A percentile compares a stretch with the other conserved stretches of the same genome.
These are phyloP conservation scores for Clusia tigrina DNA, from an alignment of 2,888 invertebrate genomes.

Conservation along the genomic window DNA sequence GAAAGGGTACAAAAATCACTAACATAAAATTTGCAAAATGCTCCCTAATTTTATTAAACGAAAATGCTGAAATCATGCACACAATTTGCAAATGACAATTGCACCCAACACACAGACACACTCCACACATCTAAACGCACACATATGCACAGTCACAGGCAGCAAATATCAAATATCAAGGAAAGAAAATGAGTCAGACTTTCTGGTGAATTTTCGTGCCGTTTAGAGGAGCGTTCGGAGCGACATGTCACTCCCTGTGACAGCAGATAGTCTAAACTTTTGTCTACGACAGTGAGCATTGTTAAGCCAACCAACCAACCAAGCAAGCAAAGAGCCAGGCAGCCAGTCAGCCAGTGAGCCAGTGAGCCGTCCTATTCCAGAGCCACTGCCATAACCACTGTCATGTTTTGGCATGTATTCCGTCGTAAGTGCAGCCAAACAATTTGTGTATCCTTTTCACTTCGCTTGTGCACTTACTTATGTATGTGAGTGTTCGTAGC, in stretches of 20 bases:
- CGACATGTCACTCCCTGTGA: neutral
- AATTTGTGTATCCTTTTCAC: neutral
- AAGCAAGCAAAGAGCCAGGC: too few relatives aligned
- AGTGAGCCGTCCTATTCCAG: too few relatives aligned
- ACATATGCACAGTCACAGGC: too few relatives aligned
- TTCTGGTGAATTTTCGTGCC: neutral
- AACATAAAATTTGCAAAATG: too few relatives aligned
- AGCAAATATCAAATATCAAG: neutral
- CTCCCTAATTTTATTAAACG: too few relatives aligned
- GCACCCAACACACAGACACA: neutral
- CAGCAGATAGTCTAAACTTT: too few relatives aligned
- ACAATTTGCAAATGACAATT: constrained; percentile 10
- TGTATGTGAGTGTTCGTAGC: neutral
- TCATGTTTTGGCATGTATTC: neutral
- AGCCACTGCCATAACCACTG: too few relatives aligned
- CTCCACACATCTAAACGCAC: too few relatives aligned
- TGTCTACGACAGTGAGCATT: too few relatives aligned
- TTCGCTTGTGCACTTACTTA: neutral
- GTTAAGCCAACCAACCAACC: too few relatives aligned
- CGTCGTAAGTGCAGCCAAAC: neutral
- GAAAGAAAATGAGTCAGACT: neutral
- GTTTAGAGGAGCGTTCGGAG: neutral
- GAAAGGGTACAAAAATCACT: too few relatives aligned
- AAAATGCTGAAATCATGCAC: constrained; percentile 6
- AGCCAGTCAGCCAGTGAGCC: too few relatives aligned